These are phyloP conservation scores for Neotragus pygmaeus DNA, from an alignment of 2,113 vertebrate genomes.

Conservation along the genomic window DNA sequence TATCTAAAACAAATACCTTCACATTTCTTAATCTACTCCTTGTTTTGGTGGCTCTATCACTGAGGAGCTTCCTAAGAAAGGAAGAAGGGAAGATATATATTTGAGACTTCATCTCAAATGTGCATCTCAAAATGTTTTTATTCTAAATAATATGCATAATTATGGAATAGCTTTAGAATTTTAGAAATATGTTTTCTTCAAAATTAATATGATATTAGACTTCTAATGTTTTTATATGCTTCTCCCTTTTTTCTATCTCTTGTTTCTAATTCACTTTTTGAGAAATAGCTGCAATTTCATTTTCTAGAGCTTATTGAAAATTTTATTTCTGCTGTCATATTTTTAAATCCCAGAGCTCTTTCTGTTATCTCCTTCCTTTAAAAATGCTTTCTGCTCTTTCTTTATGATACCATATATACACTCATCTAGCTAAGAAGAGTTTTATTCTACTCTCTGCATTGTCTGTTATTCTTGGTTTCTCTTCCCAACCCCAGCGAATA, in stretches of 20 bases:
- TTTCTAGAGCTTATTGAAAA: not conserved
- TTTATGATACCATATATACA: not conserved
- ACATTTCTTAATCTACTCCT: not conserved
- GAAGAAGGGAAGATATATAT: not conserved
- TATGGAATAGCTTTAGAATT: not conserved
- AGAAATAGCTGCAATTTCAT: not conserved
- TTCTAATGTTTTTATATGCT: not conserved
- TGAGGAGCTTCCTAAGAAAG: not conserved
- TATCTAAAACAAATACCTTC: not conserved
- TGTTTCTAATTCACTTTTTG: slow-evolving; percentile 1
- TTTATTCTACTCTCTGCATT: not conserved
- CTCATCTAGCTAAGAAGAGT: not conserved
- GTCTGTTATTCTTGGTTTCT: not conserved
- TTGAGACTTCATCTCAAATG: not conserved
- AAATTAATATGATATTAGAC: not conserved
- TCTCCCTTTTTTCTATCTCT: not conserved
- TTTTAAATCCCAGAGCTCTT: not conserved
- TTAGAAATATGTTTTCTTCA: not conserved
- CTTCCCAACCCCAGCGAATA: not conserved
- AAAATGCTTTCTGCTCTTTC: not conserved
- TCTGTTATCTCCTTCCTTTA: not conserved
- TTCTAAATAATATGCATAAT: not conserved
- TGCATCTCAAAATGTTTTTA: not conserved
- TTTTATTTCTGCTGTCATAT: not conserved
- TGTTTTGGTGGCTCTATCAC: not conserved